phyloP scores from a whole-genome alignment of 2,888 invertebrate genomes.

The Corbicula japonica region DNA sequence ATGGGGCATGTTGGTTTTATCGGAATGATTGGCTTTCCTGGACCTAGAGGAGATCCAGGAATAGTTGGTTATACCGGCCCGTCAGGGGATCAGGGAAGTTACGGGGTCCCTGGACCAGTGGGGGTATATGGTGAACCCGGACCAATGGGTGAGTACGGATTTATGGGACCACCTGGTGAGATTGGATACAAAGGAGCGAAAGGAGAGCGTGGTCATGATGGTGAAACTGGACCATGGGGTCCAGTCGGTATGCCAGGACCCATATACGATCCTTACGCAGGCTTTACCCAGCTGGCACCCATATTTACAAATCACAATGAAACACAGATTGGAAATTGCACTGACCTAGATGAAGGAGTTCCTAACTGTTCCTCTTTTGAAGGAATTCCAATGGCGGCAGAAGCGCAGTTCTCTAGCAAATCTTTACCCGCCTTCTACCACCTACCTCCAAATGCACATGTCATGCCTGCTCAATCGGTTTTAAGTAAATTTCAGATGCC shows the following conservation, averaged over 20 bases:
- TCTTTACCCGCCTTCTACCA: conserved; percentile 32
- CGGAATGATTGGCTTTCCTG: conserved; percentile 58
- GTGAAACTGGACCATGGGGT: conserved; percentile 52
- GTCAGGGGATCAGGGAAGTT: conserved; percentile 39
- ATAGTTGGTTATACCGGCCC: conserved; percentile 30
- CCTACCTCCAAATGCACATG: conserved; percentile 57
- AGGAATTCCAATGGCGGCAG: background rate
- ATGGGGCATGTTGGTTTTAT: conserved; percentile 51
- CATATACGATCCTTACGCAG: conserved; percentile 54
- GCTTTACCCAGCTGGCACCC: conserved; percentile 10
- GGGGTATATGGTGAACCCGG: conserved; percentile 58
- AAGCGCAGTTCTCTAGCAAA: conserved; percentile 9
- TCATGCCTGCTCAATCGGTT: conserved; percentile 25
- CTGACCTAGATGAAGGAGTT: conserved; percentile 26
- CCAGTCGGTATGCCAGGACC: conserved; percentile 52
- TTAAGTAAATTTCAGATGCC: background rate
- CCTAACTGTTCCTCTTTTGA: conserved; percentile 7
- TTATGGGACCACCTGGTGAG: conserved; percentile 46
- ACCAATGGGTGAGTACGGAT: conserved; percentile 45
- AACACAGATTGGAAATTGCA: conserved; percentile 7
- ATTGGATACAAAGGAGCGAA: conserved; percentile 42
- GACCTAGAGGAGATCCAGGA: conserved; percentile 51
- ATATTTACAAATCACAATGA: conserved; percentile 16
- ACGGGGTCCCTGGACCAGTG: conserved; percentile 52
- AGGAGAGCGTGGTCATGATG: conserved; percentile 48